Percentiles rank a stretch among this genome's conserved stretches.
Evolutionary conservation across 2,888 invertebrate genomes (phyloP).

Genomic region (Schrankia costaestrigalis): DNA sequence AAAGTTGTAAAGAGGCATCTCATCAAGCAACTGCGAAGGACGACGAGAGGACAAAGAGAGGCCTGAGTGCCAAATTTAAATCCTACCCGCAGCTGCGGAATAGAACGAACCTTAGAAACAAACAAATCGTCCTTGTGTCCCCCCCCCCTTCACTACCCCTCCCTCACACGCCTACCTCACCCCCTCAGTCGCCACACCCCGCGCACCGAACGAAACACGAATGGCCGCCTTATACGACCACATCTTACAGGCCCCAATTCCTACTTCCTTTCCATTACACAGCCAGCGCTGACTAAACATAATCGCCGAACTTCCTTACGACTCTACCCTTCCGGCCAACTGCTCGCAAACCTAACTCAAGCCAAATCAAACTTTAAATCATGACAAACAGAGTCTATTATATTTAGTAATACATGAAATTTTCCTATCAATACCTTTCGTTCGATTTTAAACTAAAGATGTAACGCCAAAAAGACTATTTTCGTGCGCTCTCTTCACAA

Average conservation of each 20-base stretch:
- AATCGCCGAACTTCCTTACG: slow-evolving; percentile 81
- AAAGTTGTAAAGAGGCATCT: slow-evolving; percentile 70
- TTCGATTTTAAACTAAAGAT: slow-evolving; percentile 40
- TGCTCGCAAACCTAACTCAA: slow-evolving; percentile 41
- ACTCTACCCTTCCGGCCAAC: slow-evolving; percentile 76
- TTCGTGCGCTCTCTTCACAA: slow-evolving; percentile 33
- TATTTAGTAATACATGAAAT: slow-evolving; percentile 22
- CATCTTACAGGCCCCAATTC: slow-evolving; percentile 80
- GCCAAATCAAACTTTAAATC: slow-evolving; percentile 51
- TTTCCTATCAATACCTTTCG: slow-evolving; percentile 39
- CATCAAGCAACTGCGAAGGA: slow-evolving; percentile 68
- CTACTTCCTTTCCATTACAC: slow-evolving; percentile 80
- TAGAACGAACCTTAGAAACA: slow-evolving; percentile 73
- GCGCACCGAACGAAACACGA: slow-evolving; percentile 40
- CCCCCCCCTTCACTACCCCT: slow-evolving; percentile 23
- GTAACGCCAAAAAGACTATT: slow-evolving; percentile 34
- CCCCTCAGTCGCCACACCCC: slow-evolving; percentile 21
- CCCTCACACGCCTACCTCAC: slow-evolving; percentile 13
- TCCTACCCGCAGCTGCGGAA: slow-evolving; percentile 70
- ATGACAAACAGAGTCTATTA: slow-evolving; percentile 42
- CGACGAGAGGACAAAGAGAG: slow-evolving; percentile 63
- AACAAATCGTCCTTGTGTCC: slow-evolving; percentile 67
- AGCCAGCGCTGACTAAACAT: slow-evolving; percentile 78
- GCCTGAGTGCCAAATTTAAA: slow-evolving; percentile 66
- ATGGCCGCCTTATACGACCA: slow-evolving; percentile 75